Evolutionary conservation across 1,140 invertebrate species (phyloP), one percentile per base, ranked within the genome.

Genomic region (Ceratina calcarata): DNA sequence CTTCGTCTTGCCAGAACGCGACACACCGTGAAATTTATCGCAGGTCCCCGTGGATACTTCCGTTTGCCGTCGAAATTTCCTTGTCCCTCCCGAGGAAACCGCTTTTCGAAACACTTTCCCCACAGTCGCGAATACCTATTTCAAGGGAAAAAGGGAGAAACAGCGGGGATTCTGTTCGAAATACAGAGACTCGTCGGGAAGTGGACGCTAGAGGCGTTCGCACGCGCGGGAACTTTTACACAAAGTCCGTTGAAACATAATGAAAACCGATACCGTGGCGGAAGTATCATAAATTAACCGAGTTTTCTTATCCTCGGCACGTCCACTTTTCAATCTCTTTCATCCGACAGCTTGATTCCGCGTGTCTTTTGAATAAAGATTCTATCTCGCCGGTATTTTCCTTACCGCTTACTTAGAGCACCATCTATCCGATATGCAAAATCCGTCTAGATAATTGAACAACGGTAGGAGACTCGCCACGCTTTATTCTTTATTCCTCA

Each of bases 361-460:
- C 66, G 60, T 77, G 51, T 58, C 55, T 32, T n/a, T 16, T 73
- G 75, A 70, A 77, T 70, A 77, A 70, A 77, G 75, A 77, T 77
- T 51, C 22, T 77, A 69, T 69, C 66, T 70, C 75, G 66, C 22
- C 22, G 7, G n/a, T 32, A 70, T 70, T 69, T 32, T 77, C 66
- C 24, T 69, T 37, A 18, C 51, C 27, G 73, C 64, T 57, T 60
- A 68, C 64, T 57, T 60, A 60, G 55, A 76, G 22, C 27, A n/a
- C 18, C 61, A n/a, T n/a, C 32, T 55, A 37, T 37, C 62, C 45
- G 55, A 37, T 53, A 61, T 53, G 75, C 66, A 53, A 58, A 70
- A 62, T 77, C 61, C 75, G 45, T 60, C 55, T 51, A 32, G 55
- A 27, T 77, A 77, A 70, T 53, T 22, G 37, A 60, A 69, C 16